phyloP scores from a whole-genome alignment of 2,888 invertebrate species.

The Polymixis flavicincta region DNA sequence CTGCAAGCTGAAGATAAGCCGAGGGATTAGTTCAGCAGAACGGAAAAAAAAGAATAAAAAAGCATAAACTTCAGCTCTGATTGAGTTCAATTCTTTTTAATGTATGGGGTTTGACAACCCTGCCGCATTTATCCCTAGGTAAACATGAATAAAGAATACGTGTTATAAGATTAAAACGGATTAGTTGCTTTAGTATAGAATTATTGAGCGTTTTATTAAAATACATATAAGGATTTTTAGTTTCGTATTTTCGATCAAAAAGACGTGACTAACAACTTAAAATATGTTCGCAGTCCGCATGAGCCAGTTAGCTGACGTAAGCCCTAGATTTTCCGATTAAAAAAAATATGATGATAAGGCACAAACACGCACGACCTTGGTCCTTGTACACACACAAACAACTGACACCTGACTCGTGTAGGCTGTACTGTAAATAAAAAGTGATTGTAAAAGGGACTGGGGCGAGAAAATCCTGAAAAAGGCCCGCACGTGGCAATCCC shows the following conservation, averaged over 20 bases:
- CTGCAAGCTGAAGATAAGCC: slow-evolving; percentile 87
- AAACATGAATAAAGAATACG: slow-evolving; percentile 57
- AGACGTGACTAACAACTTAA: background rate
- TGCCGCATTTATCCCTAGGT: slow-evolving; percentile 52
- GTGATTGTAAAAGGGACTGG: slow-evolving; percentile 70
- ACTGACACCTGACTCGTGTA: slow-evolving; percentile 51
- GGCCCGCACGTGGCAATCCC: slow-evolving; percentile 79
- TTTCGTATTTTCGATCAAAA: background rate
- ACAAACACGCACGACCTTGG: slow-evolving; percentile 48
- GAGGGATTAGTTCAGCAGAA: slow-evolving; percentile 84
- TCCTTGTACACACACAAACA: slow-evolving; percentile 45
- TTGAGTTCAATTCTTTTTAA: slow-evolving; percentile 78
- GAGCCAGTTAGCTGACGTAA: background rate
- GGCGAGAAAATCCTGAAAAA: slow-evolving; percentile 81
- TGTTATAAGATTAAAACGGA: slow-evolving; percentile 56
- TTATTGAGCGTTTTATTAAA: slow-evolving; percentile 3
- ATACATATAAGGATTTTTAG: no score
- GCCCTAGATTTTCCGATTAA: slow-evolving; percentile 23
- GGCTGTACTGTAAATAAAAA: slow-evolving; percentile 68
- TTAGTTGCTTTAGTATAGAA: slow-evolving; percentile 31
- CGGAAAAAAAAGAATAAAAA: slow-evolving; percentile 84
- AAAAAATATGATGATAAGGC: slow-evolving; percentile 24
- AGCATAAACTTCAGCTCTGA: slow-evolving; percentile 78
- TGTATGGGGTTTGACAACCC: slow-evolving; percentile 66
- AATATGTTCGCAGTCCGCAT: background rate